A percentile compares a stretch with the other conserved stretches of the same genome.
phyloP scores from a whole-genome alignment of 1,140 invertebrate species.

The Lepidurus arcticus region DNA sequence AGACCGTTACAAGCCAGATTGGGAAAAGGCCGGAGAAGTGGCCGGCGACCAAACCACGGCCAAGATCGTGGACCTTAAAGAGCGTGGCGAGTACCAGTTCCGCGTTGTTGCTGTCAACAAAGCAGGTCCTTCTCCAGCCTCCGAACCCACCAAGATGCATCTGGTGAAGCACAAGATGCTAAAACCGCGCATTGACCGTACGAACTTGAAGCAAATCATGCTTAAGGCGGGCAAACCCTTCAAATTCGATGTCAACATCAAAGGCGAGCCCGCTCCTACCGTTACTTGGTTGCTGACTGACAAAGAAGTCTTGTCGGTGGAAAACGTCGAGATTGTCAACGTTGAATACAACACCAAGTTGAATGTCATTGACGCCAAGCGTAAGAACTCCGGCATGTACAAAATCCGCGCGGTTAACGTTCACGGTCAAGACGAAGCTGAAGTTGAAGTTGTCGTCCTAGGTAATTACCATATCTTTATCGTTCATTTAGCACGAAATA shows the following conservation, averaged over 20 bases:
- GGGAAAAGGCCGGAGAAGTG: constrained; percentile 72
- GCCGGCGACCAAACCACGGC: constrained; percentile 68
- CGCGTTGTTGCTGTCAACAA: constrained; percentile 93
- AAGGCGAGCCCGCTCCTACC: constrained; percentile 88
- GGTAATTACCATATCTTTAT: constrained; percentile 38
- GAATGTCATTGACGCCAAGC: constrained; percentile 71
- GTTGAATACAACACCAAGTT: constrained; percentile 91
- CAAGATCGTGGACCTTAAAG: constrained; percentile 78
- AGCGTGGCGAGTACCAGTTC: constrained; percentile 91
- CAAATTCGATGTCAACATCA: constrained; percentile 87
- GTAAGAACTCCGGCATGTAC: constrained; percentile 82
- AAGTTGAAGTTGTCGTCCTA: constrained; percentile 86
- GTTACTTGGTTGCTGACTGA: constrained; percentile 76
- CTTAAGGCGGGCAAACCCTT: constrained; percentile 87
- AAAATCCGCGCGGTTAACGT: constrained; percentile 86
- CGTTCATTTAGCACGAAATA: not conserved
- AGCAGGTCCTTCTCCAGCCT: constrained; percentile 86
- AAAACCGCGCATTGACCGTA: constrained; percentile 93
- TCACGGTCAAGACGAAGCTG: constrained; percentile 87
- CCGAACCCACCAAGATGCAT: constrained; percentile 86
- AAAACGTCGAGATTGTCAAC: constrained; percentile 76
- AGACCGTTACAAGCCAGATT: constrained; percentile 70
- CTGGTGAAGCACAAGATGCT: constrained; percentile 82
- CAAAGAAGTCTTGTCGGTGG: constrained; percentile 51
- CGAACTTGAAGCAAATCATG: constrained; percentile 82